A percentile compares a stretch with the other conserved stretches of the same genome.
These are phyloP conservation scores for Apistogramma diplotaenia DNA, from an alignment of 2,113 vertebrate genomes.

Conservation along the genomic window DNA sequence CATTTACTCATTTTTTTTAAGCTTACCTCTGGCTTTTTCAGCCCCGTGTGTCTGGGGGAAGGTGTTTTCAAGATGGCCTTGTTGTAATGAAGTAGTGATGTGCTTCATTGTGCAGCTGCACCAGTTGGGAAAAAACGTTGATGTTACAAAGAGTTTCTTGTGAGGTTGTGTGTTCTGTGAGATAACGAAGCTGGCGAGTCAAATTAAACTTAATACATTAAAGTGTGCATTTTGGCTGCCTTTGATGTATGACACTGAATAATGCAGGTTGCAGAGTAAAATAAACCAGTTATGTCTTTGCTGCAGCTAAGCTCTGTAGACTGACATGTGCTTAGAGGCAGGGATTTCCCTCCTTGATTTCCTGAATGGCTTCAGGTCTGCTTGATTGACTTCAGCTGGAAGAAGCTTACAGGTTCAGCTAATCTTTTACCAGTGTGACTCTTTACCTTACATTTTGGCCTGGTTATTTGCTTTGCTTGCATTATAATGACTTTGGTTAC, in stretches of 20 bases:
- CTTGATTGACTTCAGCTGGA: conserved; percentile 4
- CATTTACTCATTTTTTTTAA: conserved; percentile 18
- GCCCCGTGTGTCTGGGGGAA: neutral
- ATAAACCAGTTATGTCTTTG: conserved; percentile 10
- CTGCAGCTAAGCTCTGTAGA: conserved; percentile 27
- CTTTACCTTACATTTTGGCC: conserved; percentile 9
- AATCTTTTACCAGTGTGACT: conserved; percentile 23
- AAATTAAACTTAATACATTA: neutral
- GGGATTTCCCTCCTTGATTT: conserved; percentile 24
- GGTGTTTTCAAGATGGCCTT: conserved; percentile 7
- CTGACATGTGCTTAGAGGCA: conserved; percentile 4
- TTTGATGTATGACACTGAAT: conserved; percentile 42
- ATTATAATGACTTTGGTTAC: conserved; percentile 13
- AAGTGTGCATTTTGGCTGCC: neutral
- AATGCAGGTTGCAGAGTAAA: conserved; percentile 17
- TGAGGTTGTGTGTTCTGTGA: conserved; percentile 2
- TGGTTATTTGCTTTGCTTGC: conserved; percentile 6
- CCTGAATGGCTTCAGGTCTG: conserved; percentile 8
- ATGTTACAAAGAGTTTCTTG: neutral
- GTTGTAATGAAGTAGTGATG: neutral
- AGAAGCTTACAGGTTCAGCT: conserved; percentile 10
- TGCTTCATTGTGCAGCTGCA: neutral
- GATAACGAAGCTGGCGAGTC: conserved; percentile 10
- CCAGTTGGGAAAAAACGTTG: neutral
- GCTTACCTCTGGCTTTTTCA: conserved; percentile 30